Percentiles rank a stretch among this genome's conserved stretches.
Evolutionary conservation across 2,888 invertebrate genomes (phyloP).

Genomic region (Silvanus unidentatus): DNA sequence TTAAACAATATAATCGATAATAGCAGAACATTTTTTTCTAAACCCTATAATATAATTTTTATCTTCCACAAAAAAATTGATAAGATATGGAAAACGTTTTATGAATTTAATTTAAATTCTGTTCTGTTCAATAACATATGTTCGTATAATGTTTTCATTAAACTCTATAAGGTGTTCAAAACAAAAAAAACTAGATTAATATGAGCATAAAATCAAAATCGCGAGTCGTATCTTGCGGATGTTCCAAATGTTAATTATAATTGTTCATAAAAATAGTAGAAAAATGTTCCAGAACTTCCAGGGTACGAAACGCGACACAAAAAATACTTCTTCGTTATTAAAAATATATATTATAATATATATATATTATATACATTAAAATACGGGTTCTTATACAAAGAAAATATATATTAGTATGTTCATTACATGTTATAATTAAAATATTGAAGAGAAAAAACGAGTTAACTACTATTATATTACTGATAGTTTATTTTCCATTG

Average conservation of each 20-base stretch:
- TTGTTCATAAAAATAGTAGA: slow-evolving; percentile 43
- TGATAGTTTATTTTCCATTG: no score
- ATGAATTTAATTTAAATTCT: no score
- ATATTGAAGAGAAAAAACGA: no score
- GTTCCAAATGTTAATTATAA: slow-evolving; percentile 38
- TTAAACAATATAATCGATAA: no score
- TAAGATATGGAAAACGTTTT: no score
- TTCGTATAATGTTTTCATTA: no score
- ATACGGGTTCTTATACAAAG: slow-evolving; percentile 43
- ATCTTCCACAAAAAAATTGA: no score
- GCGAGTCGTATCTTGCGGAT: slow-evolving; percentile 39
- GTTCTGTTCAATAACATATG: no score
- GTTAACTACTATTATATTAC: no score
- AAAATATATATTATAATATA: no score
- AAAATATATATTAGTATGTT: slow-evolving; percentile 37
- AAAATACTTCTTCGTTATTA: slow-evolving; percentile 39
- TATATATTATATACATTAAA: slow-evolving; percentile 35
- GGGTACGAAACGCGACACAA: slow-evolving; percentile 38
- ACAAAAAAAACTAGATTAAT: slow-evolving; percentile 32
- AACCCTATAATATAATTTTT: no score
- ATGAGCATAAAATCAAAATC: slow-evolving; percentile 48
- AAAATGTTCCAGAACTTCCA: slow-evolving; percentile 44
- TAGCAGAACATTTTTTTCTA: no score
- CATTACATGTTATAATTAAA: slow-evolving; percentile 38
- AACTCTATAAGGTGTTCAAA: slow-evolving; percentile 32